Evolutionary conservation across 2,888 invertebrate genomes (phyloP).

Genomic region (Erebia ligea): DNA sequence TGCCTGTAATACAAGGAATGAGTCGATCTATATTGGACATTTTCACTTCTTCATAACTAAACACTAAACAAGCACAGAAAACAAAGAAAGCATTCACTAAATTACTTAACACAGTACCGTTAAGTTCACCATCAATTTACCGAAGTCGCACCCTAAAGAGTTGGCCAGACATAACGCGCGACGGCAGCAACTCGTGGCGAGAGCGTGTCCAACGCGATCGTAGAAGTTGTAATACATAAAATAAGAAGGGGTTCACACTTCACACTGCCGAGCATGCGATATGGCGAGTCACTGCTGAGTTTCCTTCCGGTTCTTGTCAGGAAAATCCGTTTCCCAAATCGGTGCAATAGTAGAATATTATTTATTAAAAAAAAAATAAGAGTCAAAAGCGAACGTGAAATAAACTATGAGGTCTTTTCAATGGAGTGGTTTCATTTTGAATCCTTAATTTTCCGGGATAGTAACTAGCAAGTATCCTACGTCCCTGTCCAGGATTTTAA

Average conservation of each 20-base stretch:
- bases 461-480: no score
- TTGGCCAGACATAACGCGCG: not conserved
- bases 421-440: no score
- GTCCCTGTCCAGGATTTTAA: no score
- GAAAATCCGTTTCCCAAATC: not conserved
- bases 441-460: no score
- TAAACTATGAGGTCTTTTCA: not conserved
- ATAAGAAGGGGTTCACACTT: not conserved
- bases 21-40: not conserved
- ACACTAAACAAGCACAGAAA: not conserved
- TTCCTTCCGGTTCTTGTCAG: not conserved
- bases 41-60: not conserved
- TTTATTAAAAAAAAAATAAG: not conserved
- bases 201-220: not conserved
- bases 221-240: not conserved
- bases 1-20: not conserved
- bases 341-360: not conserved
- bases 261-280: not conserved
- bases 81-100: not conserved
- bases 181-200: not conserved
- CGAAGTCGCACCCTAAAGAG: not conserved
- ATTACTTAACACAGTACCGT: conserved; percentile 6
- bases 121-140: not conserved
- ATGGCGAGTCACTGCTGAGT: not conserved
- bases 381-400: not conserved